Percentiles rank a stretch among this genome's conserved stretches.
Evolutionary conservation across 2,797 vertebrate genomes (phyloP).

Genomic region (Basileuterus tristriatus): DNA sequence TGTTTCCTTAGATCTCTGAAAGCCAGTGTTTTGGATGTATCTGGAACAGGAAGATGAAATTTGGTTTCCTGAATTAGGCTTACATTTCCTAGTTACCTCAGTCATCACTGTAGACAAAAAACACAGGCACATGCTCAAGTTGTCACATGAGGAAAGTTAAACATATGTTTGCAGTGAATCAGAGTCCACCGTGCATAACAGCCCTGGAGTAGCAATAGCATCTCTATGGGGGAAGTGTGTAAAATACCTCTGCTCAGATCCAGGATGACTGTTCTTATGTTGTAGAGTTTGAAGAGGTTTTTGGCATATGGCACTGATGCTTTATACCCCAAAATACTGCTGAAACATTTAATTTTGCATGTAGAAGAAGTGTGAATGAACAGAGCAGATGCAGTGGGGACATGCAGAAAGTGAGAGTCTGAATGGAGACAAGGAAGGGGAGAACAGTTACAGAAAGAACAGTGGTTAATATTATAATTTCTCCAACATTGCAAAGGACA

Average conservation of each 20-base stretch:
- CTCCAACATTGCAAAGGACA: constrained; percentile 70
- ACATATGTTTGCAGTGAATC: constrained; percentile 43
- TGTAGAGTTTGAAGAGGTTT: constrained; percentile 11
- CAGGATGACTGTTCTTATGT: constrained; percentile 40
- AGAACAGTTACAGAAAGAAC: neutral
- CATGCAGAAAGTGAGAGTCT: neutral
- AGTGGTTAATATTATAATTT: constrained; percentile 22
- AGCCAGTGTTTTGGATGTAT: neutral
- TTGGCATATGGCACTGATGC: neutral
- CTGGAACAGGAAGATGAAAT: neutral
- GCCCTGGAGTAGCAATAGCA: constrained; percentile 27
- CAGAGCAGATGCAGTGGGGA: neutral
- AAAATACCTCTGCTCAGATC: constrained; percentile 46
- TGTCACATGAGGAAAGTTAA: constrained; percentile 27
- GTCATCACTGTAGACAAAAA: neutral
- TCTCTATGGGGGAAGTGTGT: constrained; percentile 36
- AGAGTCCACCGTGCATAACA: neutral
- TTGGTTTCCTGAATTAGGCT: constrained; percentile 22
- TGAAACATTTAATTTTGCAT: constrained; percentile 1
- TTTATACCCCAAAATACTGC: constrained; percentile 20
- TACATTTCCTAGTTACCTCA: constrained; percentile 26
- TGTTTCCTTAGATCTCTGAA: neutral
- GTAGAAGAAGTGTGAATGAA: neutral
- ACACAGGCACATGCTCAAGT: constrained; percentile 13
- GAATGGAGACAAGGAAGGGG: neutral